phyloP scores from a whole-genome alignment of 1,140 invertebrate genomes.

The Drosophila bipectinata region DNA sequence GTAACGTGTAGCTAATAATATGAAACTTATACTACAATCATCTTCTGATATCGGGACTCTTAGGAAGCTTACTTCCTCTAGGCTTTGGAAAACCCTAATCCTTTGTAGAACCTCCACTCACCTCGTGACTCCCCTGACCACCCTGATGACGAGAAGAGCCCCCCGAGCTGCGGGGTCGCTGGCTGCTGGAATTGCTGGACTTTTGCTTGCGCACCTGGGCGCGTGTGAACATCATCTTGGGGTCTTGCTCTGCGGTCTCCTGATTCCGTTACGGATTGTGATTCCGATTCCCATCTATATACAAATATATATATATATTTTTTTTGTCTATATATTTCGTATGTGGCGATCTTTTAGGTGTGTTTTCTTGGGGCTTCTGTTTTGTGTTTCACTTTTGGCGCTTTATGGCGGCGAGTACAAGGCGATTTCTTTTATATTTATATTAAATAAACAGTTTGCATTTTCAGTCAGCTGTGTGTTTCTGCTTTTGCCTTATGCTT shows the following conservation, averaged over 20 bases:
- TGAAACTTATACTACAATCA: too few species aligned
- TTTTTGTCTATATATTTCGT: neutral
- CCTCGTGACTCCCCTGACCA: constrained; percentile 42
- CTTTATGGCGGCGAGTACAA: constrained; percentile 24
- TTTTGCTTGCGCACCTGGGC: constrained; percentile 82
- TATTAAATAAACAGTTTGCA: constrained; percentile 66
- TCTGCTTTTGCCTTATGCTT: constrained; percentile 18
- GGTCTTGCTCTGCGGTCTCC: constrained; percentile 4
- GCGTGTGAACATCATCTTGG: constrained; percentile 82
- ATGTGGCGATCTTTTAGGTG: neutral
- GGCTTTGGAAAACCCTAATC: neutral
- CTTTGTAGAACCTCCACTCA: constrained; percentile 17
- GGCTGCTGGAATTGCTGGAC: constrained; percentile 62
- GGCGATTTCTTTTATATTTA: constrained; percentile 48
- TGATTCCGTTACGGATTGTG: constrained; percentile 20
- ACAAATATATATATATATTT: constrained; percentile 5
- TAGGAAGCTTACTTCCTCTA: neutral
- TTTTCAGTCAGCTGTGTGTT: constrained; percentile 55
- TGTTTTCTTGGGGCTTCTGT: constrained; percentile 40
- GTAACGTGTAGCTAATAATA: too few species aligned
- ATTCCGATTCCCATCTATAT: constrained; percentile 41
- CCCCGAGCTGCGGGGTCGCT: constrained; percentile 64
- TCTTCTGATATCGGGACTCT: too few species aligned
- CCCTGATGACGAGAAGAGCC: constrained; percentile 34
- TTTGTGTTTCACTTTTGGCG: constrained; percentile 56